Percentiles rank a stretch among this genome's conserved stretches.
These are phyloP conservation scores for Laupala kohalensis DNA, from an alignment of 1,140 invertebrate genomes.

Conservation along the genomic window DNA sequence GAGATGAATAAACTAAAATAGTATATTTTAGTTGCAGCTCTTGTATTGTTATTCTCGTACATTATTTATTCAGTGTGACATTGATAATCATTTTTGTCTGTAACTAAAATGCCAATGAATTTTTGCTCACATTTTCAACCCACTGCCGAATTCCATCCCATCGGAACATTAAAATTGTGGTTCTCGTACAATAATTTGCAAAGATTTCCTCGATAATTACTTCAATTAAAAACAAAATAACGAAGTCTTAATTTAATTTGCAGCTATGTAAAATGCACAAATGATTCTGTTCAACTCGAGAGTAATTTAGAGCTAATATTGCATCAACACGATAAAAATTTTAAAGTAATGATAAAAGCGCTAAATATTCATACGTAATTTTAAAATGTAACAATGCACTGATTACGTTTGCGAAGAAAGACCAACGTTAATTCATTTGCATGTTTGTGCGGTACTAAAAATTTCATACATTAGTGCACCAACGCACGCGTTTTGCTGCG, in stretches of 20 bases:
- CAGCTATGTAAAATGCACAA: neutral
- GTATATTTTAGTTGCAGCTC: too few species aligned
- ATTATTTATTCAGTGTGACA: too few species aligned
- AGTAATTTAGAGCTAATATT: neutral
- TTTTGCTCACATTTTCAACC: too few species aligned
- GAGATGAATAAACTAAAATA: too few species aligned
- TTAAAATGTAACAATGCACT: neutral
- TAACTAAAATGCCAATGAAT: too few species aligned
- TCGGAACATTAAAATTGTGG: too few species aligned
- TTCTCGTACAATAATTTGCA: neutral
- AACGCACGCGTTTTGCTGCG: neutral
- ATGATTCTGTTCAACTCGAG: neutral
- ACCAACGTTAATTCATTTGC: neutral
- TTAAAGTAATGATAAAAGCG: neutral
- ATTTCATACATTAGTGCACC: neutral
- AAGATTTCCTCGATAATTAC: neutral
- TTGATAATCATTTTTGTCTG: too few species aligned
- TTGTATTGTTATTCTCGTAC: too few species aligned
- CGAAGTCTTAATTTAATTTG: neutral
- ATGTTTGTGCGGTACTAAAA: neutral
- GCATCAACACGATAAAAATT: neutral
- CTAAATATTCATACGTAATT: neutral
- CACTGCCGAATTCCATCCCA: too few species aligned
- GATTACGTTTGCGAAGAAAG: neutral
- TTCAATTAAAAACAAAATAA: neutral